Evolutionary conservation across 2,797 vertebrate species (phyloP), one percentile per base, ranked within the genome.

Genomic region (Arrhamphus sclerolepis): DNA sequence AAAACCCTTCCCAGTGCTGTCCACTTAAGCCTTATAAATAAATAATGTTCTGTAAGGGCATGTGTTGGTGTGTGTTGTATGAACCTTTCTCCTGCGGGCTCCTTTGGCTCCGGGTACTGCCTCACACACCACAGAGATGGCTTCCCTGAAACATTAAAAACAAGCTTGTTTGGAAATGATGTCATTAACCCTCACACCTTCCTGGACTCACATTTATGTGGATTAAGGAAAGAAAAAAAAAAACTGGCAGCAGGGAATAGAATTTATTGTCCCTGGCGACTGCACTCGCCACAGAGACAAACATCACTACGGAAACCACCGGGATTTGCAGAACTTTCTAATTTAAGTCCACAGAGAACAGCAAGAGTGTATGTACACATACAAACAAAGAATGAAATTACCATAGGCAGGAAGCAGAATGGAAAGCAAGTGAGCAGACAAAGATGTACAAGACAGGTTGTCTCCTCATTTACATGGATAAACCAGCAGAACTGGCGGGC

Each of bases 41-140:
- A 90, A 82, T 90, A 72, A 91, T 87, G 78, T 31, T 42, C 46
- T 77, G 50, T 77, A 62, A 70, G 84, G 67, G 62, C 71, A 78
- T 85, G 72, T 79, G 66, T 28, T 40, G 2, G 54, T 67, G 52
- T 75, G 69, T 86, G 94, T 65, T 55, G 57, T 50, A 49, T 80
- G 70, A 92, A 98, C 97, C 96, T 99, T 98, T 90, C 97, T 96
- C 82, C 96, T 92, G 67, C 96, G 89, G 0, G 96, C 95, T 86
- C 96, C 97, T 89, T 97, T 99, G 81, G 96, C 96, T 81, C 96
- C 94, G 0, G 97, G 97, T 75, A 99, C 96, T 0, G 97, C 96
- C 78, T 98, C 97, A 3, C 96, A 98, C 74, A 98, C 96, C 87
- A 97, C 92, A 62, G 96, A 94, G 67, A 99, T 98, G 16, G 97